Base-by-base conservation (phyloP, 2,113 vertebrate genomes). In the Channa maculata region DNA sequence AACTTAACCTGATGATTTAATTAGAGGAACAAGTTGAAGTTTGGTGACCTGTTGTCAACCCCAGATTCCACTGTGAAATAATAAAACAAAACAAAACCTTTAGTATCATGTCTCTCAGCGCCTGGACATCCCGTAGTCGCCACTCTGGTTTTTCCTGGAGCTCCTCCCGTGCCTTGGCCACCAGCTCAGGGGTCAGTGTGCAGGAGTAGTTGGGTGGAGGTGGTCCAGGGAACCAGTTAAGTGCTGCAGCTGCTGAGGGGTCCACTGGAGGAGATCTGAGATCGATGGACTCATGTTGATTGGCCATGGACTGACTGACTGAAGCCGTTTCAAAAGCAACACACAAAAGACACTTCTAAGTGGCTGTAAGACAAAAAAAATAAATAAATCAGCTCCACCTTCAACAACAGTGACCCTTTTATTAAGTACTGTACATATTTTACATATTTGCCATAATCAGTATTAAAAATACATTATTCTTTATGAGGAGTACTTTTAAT, bases 111-210 rank as follows among this genome's bases (percentile, higher is more conserved):
- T 99, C 98, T 43, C 98, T 93, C 6, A 99, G 95, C 0, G 98
- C 97, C 84, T 99, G 98, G 24, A 96, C 97, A 1, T 99, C 98
- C 0, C 97, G 95, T 0, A 99, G 95, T 52, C 98, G 91, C 98
- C 97, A 99, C 34, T 99, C 98, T 0, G 98, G 98, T 78, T 99
- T 99, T 90, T 99, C 98, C 87, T 99, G 97, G 8, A 99, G 95
- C 88, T 99, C 97, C 58, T 98, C 97, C 15, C 97, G 93, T 34
- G 98, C 98, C 80, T 98, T 99, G 86, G 95, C 94, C 78, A 97
- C 91, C 74, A 99, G 95, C 4, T 97, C 97, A 0, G 96, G 95
- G 1, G 95, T 96, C 80, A 99, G 91, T 0, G 94, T 95, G 83
- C 98, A 99, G 61, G 95, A 92, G 3, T 99, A 99, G 73, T 90